These are phyloP conservation scores for Acomys russatus DNA, from an alignment of 2,797 vertebrate genomes.

Conservation along the genomic window DNA sequence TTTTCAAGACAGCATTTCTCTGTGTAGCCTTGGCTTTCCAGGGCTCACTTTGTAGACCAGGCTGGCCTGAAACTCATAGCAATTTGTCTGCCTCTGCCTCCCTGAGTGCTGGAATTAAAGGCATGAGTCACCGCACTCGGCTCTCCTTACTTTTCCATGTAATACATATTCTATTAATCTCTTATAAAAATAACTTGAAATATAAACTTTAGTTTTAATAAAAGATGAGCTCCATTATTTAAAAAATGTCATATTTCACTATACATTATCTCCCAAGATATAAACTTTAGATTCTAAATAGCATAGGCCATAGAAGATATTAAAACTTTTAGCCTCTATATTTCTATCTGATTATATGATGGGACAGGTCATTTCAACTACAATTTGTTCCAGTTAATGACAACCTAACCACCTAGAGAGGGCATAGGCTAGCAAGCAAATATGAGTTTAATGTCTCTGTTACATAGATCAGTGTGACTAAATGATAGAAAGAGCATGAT, in stretches of 20 bases:
- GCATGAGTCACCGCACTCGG: too few relatives aligned
- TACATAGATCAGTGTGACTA: slow-evolving; percentile 21
- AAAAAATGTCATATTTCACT: neutral
- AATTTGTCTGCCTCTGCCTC: too few relatives aligned
- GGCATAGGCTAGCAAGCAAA: slow-evolving; percentile 51
- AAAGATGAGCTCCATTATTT: slow-evolving; percentile 28
- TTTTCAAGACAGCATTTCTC: too few relatives aligned
- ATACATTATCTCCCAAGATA: slow-evolving; percentile 12
- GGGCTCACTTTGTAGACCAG: too few relatives aligned
- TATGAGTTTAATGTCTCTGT: neutral
- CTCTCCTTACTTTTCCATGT: neutral
- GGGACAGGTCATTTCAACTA: neutral
- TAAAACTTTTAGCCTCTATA: neutral
- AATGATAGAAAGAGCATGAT: slow-evolving; percentile 5
- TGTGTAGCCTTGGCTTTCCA: too few relatives aligned
- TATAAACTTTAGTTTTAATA: slow-evolving; percentile 44
- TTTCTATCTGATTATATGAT: slow-evolving; percentile 22
- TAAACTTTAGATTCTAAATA: slow-evolving; percentile 54
- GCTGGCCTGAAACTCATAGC: too few relatives aligned
- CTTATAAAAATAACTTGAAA: neutral
- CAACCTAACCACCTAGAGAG: accelerated
- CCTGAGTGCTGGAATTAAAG: too few relatives aligned
- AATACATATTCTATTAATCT: neutral
- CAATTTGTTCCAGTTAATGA: neutral
- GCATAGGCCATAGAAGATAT: slow-evolving; percentile 16